Evolutionary conservation across 2,888 invertebrate species (phyloP).

Genomic region (Eutolmus rufibarbis): DNA sequence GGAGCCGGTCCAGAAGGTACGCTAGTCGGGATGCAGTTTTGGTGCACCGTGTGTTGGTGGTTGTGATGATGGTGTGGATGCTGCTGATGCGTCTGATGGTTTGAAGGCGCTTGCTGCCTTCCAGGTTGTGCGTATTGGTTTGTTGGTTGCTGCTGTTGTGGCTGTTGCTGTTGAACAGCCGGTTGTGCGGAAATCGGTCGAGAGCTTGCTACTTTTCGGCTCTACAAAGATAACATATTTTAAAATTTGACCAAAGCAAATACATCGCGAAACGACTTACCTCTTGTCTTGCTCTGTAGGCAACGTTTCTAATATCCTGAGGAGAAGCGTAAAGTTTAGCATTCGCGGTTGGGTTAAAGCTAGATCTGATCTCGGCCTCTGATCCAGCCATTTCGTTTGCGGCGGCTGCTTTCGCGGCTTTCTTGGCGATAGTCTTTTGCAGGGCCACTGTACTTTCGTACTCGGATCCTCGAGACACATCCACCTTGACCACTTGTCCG

Average conservation of each 20-base stretch:
- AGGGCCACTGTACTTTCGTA: constrained; percentile 62
- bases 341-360: constrained; percentile 86
- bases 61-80: constrained; percentile 52
- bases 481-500: constrained; percentile 75
- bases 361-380: constrained; percentile 73
- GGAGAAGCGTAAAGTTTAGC: constrained; percentile 90
- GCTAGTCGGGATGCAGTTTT: constrained; percentile 35
- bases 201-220: constrained; percentile 45
- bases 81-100: constrained; percentile 18
- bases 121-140: constrained; percentile 63
- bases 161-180: constrained; percentile 26
- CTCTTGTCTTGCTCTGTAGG: constrained; percentile 67
- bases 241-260: background rate
- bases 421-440: constrained; percentile 60
- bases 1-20: constrained; percentile 64
- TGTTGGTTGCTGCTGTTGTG: constrained; percentile 5
- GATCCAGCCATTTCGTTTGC: constrained; percentile 51
- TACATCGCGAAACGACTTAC: constrained; percentile 44
- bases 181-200: constrained; percentile 42
- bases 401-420: constrained; percentile 53
- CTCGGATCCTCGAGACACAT: constrained; percentile 66
- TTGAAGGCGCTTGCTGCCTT: constrained; percentile 42
- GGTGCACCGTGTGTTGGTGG: constrained; percentile 39
- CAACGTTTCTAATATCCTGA: constrained; percentile 79
- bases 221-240: constrained; percentile 22